Percentiles rank a stretch among this genome's conserved stretches.
phyloP scores from a whole-genome alignment of 1,140 invertebrate genomes.

The Drosophila kohkoa region DNA sequence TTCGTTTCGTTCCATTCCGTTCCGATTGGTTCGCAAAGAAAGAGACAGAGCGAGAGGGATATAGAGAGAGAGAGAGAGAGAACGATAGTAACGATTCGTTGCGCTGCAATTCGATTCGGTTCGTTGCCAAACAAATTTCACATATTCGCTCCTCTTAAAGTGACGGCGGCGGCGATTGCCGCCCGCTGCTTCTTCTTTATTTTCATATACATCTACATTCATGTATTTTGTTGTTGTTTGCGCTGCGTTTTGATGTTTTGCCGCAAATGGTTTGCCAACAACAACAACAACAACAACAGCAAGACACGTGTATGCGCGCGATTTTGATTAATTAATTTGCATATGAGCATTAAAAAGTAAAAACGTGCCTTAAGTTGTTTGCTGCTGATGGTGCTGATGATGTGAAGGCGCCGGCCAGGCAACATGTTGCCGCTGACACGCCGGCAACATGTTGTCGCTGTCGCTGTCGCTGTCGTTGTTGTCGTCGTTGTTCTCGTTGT shows the following conservation, averaged over 20 bases:
- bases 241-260: conserved; percentile 75
- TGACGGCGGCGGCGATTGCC: conserved; percentile 27
- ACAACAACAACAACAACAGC: conserved; percentile 33
- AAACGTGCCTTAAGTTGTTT: conserved; percentile 66
- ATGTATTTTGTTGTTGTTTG: conserved; percentile 35
- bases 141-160: conserved; percentile 20
- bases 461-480: too few species aligned
- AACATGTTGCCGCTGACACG: conserved; percentile 38
- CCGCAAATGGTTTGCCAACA: conserved; percentile 75
- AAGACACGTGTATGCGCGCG: conserved; percentile 54
- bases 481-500: conserved; percentile 5
- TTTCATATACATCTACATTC: not conserved
- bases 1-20: conserved; percentile 7
- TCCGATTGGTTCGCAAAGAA: not conserved
- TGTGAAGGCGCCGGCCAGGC: conserved; percentile 17
- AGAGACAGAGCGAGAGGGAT: not conserved
- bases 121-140: conserved; percentile 43
- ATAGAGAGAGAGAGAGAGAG: not conserved
- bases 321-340: conserved; percentile 83
- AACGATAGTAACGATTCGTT: not conserved
- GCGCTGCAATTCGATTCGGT: conserved; percentile 36
- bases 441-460: conserved; percentile 33
- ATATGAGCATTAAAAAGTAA: conserved; percentile 75
- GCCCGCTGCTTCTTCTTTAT: conserved; percentile 48
- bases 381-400: conserved; percentile 19